Base-by-base conservation (phyloP, 1,140 invertebrate species). In the Calliopsis andreniformis region DNA sequence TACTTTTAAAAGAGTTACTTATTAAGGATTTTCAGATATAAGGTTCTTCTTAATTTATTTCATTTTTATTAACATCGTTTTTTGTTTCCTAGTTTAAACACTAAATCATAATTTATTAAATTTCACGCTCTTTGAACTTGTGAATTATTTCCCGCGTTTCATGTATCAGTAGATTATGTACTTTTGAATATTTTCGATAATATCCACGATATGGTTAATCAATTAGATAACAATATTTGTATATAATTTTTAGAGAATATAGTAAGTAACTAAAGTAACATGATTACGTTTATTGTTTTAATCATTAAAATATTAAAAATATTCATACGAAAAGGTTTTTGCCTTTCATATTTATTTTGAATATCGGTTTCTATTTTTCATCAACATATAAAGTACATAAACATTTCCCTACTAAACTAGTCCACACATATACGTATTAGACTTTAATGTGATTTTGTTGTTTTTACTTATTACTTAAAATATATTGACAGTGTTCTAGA, bases 401-500 rank as follows among this genome's bases (percentile, higher is more conserved):
- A 1, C 5, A 42, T 28, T 47, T 35, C 14, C 28, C 16, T 20
- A 58, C 28, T n/a, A 32, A 12, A 12, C n/a, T 18, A 61, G 39
- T 53, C 10, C 62, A 12, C 47, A 32, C 20, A 47, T 68, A 39
- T n/a, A n/a, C n/a, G n/a, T 39, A n/a, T 20, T 23, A 32, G 8
- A 45, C n/a, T 4, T 2, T 0, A 5, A 63, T 18, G 8, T 16
- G 53, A 14, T 28, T 30, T 51, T 47, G 14, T 23, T 0, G 10
- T 59, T 14, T 43, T 61, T 25, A 75, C 55, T 45, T 61, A 14
- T 39, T 76, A 25, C 16, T 69, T 69, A 87, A 67, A 56, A 83
- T 56, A 39, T 53, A 64, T 64, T 87, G 79, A 63, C 87, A 79
- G 58, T 79, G 73, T 12, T 80, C 59, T n/a, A 91, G 68, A 28